Conservation (phyloP, 2,113 vertebrate species). For the Pluvialis apricaria region DNA sequence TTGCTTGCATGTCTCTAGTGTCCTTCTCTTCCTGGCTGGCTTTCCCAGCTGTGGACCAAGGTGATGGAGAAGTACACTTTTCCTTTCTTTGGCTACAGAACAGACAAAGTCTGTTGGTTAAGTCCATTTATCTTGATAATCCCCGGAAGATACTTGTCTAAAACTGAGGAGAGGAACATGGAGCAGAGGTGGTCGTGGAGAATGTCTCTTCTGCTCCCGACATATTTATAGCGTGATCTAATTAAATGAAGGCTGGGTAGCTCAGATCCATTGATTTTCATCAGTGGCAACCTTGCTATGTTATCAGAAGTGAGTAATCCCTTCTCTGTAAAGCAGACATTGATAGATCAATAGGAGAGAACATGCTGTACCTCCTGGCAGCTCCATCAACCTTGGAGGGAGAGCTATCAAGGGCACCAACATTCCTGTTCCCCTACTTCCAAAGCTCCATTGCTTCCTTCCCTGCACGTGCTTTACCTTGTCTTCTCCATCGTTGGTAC, state of each 20-base stretch:
- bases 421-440: background rate
- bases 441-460: background rate
- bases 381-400: constrained; percentile 58
- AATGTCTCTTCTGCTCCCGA: background rate
- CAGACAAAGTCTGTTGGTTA: background rate
- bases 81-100: background rate
- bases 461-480: background rate
- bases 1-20: background rate
- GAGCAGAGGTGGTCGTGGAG: background rate
- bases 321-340: constrained; percentile 56
- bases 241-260: constrained; percentile 53
- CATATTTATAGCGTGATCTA: constrained; percentile 12
- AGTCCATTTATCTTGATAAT: constrained; percentile 26
- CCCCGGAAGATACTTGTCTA: background rate
- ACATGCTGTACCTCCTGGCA: constrained; percentile 61
- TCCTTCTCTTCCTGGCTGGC: background rate
- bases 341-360: constrained; percentile 68
- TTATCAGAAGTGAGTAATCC: constrained; percentile 71
- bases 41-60: background rate
- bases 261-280: constrained; percentile 65
- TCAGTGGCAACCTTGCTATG: constrained; percentile 64
- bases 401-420: constrained; percentile 14
- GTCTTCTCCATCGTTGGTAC: background rate
- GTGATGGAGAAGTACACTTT: background rate
- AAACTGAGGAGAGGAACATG: background rate